Evolutionary conservation across 2,888 invertebrate genomes (phyloP), one percentile per base, ranked within the genome.

Genomic region (Spicauda simplicius): DNA sequence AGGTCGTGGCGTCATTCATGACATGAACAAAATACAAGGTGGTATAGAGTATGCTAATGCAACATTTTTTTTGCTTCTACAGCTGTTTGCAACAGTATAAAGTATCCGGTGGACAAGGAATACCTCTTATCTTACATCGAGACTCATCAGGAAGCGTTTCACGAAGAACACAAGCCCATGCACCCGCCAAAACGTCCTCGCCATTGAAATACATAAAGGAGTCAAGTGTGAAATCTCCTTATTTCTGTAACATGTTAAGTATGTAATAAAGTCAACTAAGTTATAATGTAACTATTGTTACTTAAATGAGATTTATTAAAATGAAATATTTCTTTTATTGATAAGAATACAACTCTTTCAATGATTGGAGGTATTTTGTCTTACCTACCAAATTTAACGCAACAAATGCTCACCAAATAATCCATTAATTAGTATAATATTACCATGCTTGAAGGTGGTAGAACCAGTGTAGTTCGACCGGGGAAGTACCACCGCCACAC

Each of bases 31-130:
- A n/a, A n/a, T n/a, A n/a, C n/a, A n/a, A n/a, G n/a, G 5, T 25
- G 5, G 25, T 25, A 5, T 25, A 2, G 25, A 25, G 25, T 25
- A n/a, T n/a, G n/a, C 25, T 25, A 25, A 5, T 25, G 2, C 3
- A 10, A 33, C 6, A 7, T 33, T 6, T 7, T 33, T 33, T 33
- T 6, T 67, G 58, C 69, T 72, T 70, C 10, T 37, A 54, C 94
- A 96, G 97, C 97, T 74, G 98, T 99, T 50, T 95, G 95, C 78
- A 94, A 96, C 64, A 97, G 97, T 82, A 99, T 99, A 81, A 85
- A 86, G 50, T 87, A 96, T 76, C 99, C 99, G 0, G 96, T 99
- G 1, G 98, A 98, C 0, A 97, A 96, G 84, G 97, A 98, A 70
- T 92, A 93, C 68, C 94, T 99, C 12, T 86, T 98, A 55, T 94